Base-by-base conservation (phyloP, 2,888 invertebrate genomes). In the Lasioglossum leucozonium region DNA sequence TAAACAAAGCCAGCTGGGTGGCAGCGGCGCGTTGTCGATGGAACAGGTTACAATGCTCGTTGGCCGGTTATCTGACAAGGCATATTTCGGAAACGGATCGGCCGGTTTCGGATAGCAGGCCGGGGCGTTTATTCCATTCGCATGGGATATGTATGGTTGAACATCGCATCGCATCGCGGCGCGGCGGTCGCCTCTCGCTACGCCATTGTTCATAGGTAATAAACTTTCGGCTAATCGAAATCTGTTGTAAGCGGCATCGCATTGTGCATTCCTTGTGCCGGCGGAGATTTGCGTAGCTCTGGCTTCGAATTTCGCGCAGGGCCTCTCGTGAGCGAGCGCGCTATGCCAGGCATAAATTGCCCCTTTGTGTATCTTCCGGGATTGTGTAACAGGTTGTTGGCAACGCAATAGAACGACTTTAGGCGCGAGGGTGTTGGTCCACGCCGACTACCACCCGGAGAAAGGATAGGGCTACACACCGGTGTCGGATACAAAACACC, bases 321-420 rank as follows among this genome's bases (percentile, higher is more conserved):
- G 73, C 72, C 40, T 18, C 65, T 34, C 18, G 65, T 34, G 18
- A 22, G 51, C 51, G 18, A 8, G 58, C 58, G 72, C 69, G 80
- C 78, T 86, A 84, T 82, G 85, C 79, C 78, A 42, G 71, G 85
- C 82, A 88, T 88, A 88, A 88, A 88, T 88, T 88, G 86, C 81
- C 84, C 86, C 88, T 88, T 88, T 88, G 87, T 88, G 87, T 88
- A 84, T 88, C 87, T 88, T 88, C 87, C 88, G 86, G 88, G 88
- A 82, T 88, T 88, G 87, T 88, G 88, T 88, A 88, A 88, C 88
- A 88, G 87, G 88, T 87, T 88, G 88, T 82, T 88, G 88, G 88
- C 87, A 88, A 80, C 86, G 87, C 87, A 84, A 86, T 75, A 87
- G 69, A 77, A 84, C 85, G 87, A 82, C 86, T 86, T 86, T 71